Evolutionary conservation across 1,140 invertebrate species (phyloP), one percentile per base, ranked within the genome.

Genomic region (Ectropis grisescens): DNA sequence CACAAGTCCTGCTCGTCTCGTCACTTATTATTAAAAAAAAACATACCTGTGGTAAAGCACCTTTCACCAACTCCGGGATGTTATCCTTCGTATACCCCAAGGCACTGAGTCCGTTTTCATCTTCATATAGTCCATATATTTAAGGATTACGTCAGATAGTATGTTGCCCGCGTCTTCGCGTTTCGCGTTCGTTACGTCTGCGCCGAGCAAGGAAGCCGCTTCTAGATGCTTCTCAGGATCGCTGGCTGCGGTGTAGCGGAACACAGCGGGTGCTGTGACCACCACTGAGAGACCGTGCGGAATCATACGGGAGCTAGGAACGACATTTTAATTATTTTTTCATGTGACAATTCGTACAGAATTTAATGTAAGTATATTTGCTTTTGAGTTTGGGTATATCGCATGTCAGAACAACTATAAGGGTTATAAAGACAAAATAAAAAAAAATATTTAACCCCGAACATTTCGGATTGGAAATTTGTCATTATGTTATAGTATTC

Each of bases 271-370:
- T 0, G 94, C 91, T 19, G 92, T 94, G 47, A 96, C 89, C 0
- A 95, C 90, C 2, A 96, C 94, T 1, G 93, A 93, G 6, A 97
- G 72, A 0, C 95, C 95, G 65, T 97, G 95, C 1, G 95, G 95
- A 38, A 94, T 90, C 16, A 94, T 90, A n/a, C n/a, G n/a, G n/a
- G n/a, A n/a, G n/a, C n/a, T n/a, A n/a, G n/a, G n/a, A n/a, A n/a
- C n/a, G n/a, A n/a, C n/a, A n/a, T n/a, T n/a, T n/a, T n/a, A n/a
- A n/a, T n/a, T n/a, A n/a, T n/a, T n/a, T n/a, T n/a, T n/a, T n/a
- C n/a, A n/a, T n/a, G n/a, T n/a, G n/a, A n/a, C n/a, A n/a, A n/a
- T n/a, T n/a, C n/a, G n/a, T n/a, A n/a, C n/a, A n/a, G n/a, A n/a
- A n/a, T n/a, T n/a, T n/a, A n/a, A n/a, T n/a, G n/a, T n/a, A n/a